Base-by-base conservation (phyloP, 1,140 invertebrate species). In the Zaprionus ghesquierei region DNA sequence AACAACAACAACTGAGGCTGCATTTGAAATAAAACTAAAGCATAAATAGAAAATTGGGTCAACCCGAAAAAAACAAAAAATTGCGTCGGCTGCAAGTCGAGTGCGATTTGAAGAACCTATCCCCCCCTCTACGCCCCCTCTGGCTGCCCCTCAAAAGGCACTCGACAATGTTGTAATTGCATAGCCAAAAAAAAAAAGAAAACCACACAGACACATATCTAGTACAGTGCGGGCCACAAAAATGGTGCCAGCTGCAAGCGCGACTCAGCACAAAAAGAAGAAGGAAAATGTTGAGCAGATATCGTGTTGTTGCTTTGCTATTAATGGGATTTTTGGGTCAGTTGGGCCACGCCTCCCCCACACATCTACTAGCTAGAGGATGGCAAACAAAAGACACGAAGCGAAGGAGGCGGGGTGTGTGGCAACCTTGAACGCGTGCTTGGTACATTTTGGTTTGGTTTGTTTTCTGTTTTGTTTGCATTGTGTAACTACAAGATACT, bases 281-380 rank as follows among this genome's bases (percentile, higher is more conserved):
- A 81, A 75, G 68, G 53, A 63, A 73, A 38, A 73, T 51, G 41
- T 31, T 41, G 55, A 72, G 41, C 51, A 84, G 59, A 61, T 58
- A 23, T 54, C 54, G 41, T 74, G 59, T 69, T 58, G 70, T 61
- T 22, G 60, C 35, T n/a, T n/a, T 9, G 50, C 51, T 63, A 35
- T 76, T 65, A 85, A 85, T 68, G 80, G 75, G 77, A 86, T 82
- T 82, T 87, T 58, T 79, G 84, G 82, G 82, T 87, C 82, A 86
- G 35, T 63, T 59, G 63, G 60, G 63, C 56, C 49, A 60, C 29
- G 62, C 49, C 35, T 49, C n/a, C n/a, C n/a, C n/a, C n/a, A n/a
- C n/a, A n/a, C n/a, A n/a, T n/a, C n/a, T n/a, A 33, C 55, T 23
- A 25, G 20, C 15, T 15, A 29, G 20, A 29, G 61, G 55, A 62